Evolutionary conservation across 2,797 vertebrate genomes (phyloP).

Genomic region (Psittacula derbiana): DNA sequence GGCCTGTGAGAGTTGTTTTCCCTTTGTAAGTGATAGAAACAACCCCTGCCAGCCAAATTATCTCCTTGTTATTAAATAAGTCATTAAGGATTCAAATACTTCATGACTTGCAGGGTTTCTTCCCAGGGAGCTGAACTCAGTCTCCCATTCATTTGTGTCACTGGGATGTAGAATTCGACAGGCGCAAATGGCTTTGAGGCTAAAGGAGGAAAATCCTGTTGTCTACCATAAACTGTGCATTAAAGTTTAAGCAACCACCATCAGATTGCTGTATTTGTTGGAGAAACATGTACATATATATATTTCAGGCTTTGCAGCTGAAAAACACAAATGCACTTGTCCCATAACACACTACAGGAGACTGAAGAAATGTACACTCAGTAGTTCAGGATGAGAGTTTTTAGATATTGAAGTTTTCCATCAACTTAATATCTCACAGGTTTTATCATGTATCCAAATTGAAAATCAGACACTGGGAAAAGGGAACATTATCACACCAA

Average conservation of each 20-base stretch:
- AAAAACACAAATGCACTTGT: neutral
- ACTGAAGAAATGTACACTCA: neutral
- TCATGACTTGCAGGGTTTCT: neutral
- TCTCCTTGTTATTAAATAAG: neutral
- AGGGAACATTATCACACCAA: too few relatives aligned
- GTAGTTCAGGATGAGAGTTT: neutral
- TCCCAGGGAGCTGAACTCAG: neutral
- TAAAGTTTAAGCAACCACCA: neutral
- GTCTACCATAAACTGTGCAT: neutral
- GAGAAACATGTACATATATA: rapidly evolving
- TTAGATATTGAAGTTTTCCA: neutral
- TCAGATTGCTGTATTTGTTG: neutral
- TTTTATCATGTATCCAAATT: neutral
- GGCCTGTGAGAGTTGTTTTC: neutral
- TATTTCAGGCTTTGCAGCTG: neutral
- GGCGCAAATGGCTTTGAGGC: rapidly evolving
- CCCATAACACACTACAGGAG: neutral
- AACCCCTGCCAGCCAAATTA: neutral
- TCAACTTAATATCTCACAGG: neutral
- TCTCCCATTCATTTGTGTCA: neutral
- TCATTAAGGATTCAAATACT: neutral
- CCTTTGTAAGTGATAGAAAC: neutral
- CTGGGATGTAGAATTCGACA: neutral
- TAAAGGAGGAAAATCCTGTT: neutral
- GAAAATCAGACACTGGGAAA: neutral